Base-by-base conservation (phyloP, 2,113 vertebrate genomes). In the Maccullochella peelii region DNA sequence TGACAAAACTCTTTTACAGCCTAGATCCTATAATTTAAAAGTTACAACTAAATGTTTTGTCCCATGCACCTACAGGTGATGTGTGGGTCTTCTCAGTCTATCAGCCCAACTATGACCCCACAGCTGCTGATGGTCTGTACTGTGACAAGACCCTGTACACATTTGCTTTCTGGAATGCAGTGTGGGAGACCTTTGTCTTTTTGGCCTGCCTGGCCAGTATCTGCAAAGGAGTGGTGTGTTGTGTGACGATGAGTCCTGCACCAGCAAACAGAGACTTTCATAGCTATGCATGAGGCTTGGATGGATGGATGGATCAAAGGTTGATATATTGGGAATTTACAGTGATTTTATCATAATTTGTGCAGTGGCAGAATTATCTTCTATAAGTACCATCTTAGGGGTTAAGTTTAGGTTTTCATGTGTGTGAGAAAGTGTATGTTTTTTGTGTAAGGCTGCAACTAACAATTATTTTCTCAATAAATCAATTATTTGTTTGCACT, bases 31-130 rank as follows among this genome's bases (percentile, higher is more conserved):
- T 50, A 20, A 7, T 20, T 50, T 20, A 20, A 50, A 50, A 50
- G 20, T 50, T 1, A 23, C 49, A 52, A 6, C 21, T 50, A 2
- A 42, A n/a, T 40, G 5, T 52, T 27, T 47, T 44, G 12, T 78
- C 18, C 23, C 11, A 14, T 23, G 9, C 0, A 14, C 30, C 57
- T 59, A 3, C 71, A 94, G 94, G 93, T 36, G 87, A 83, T 5
- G 79, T 93, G 52, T 95, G 91, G 93, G 73, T 93, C 82, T 93
- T 93, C 72, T 88, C 91, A 20, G 68, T 92, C 55, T 94, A 95
- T n/a, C 88, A 90, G 50, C 90, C 92, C 15, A 92, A 93, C 82
- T 94, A 93, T 55, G 87, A 93, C 58, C 72, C 72, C 0, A 7
- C 72, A 44, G 76, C 85, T 15, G 36, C 77, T n/a, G 73, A 86